Evolutionary conservation across 2,888 invertebrate species (phyloP), one percentile per base, ranked within the genome.

Genomic region (Ommatoiulus sabulosus): DNA sequence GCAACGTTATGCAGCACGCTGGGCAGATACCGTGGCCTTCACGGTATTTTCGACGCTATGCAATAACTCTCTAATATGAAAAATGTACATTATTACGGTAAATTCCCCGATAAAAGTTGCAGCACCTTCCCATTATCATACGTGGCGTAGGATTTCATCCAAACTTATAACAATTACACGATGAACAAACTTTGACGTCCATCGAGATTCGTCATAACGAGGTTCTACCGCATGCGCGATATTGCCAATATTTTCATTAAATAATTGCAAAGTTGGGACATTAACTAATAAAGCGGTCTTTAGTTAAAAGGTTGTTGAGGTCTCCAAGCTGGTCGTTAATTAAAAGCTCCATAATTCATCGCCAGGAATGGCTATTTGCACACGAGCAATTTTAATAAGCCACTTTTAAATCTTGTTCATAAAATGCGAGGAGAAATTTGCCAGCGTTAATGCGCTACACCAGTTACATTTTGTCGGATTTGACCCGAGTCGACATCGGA

Each of bases 401-500:
- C 80, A 43, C 80, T 80, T 80, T 80, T 80, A 80, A 80, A 80
- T 80, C 24, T 80, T 43, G 35, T 80, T 80, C 80, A 43, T 80
- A 43, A 80, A 80, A 80, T 35, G 35, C 3, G 24, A 12, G 15
- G 80, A 80, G 80, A 80, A 43, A 80, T 35, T 80, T 80, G 80
- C 15, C 4, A 12, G 12, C 80, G 80, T 35, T 80, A 80, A 80
- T 80, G 80, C 80, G 80, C 35, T 80, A 80, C 80, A 80, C 80
- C 80, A 43, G 35, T 80, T 80, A 24, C 80, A 80, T 80, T 80
- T 80, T 80, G 80, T 80, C 35, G 35, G 35, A 24, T 7, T 80
- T 80, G 80, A 80, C 80, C 35, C 80, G 15, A 4, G 35, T 1
- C 4, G 80, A 80, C 80, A 35, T 35, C 12, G 3, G 15, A 24